A percentile compares a stretch with the other conserved stretches of the same genome.
Evolutionary conservation across 2,797 vertebrate species (phyloP).

Genomic region (Sebastes hubbsi): DNA sequence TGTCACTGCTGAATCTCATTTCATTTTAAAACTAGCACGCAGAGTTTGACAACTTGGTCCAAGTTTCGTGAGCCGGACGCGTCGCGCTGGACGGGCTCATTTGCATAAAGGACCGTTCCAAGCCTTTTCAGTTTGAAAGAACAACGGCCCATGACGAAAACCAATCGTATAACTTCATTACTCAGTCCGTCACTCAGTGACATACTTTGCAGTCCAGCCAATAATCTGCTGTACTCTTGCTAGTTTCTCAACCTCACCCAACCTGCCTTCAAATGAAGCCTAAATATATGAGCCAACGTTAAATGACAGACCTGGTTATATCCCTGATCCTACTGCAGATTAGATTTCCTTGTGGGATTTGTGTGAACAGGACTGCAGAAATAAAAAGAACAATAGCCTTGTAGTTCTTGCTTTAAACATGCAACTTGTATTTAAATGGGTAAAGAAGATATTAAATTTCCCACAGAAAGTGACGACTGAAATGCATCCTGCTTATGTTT

Average conservation of each 20-base stretch:
- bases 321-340: slow-evolving; percentile 6
- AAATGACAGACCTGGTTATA: not conserved
- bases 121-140: too few species aligned
- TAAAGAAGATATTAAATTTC: slow-evolving; percentile 19
- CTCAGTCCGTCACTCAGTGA: too few species aligned
- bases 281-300: not conserved
- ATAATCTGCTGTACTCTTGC: too few species aligned
- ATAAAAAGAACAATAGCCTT: not conserved
- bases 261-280: not conserved
- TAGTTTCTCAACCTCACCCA: not conserved
- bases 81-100: too few species aligned
- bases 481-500: slow-evolving; percentile 22
- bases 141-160: too few species aligned
- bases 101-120: too few species aligned
- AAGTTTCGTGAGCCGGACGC: too few species aligned
- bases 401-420: slow-evolving; percentile 27
- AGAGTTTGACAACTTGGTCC: too few species aligned
- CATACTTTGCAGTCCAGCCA: too few species aligned
- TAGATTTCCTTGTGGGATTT: not conserved
- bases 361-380: not conserved
- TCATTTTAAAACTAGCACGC: too few species aligned
- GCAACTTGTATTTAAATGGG: not conserved
- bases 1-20: too few species aligned
- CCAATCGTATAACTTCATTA: too few species aligned
- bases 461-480: slow-evolving; percentile 3